Conservation (phyloP, 1,140 invertebrate species). For the Sitophilus oryzae region DNA sequence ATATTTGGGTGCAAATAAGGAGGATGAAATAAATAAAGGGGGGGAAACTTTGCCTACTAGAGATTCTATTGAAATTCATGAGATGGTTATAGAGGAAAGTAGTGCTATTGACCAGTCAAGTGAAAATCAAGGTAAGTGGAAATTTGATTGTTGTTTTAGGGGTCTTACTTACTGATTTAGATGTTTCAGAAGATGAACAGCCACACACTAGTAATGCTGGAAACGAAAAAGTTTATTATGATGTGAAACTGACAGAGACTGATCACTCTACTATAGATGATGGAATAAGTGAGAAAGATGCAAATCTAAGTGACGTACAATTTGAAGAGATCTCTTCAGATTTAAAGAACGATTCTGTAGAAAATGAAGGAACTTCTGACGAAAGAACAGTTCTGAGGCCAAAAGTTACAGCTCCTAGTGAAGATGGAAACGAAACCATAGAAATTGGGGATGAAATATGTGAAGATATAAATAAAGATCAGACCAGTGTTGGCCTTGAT, state of each 20-base stretch:
- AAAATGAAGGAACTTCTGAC: neutral
- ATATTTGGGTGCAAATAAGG: slow-evolving; percentile 5
- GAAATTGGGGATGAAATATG: neutral
- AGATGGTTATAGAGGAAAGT: no score
- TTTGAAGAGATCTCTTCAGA: slow-evolving; percentile 2
- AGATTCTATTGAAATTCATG: no score
- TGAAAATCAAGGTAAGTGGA: no score
- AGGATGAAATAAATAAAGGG: no score
- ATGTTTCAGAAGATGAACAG: neutral
- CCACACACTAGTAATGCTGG: no score
- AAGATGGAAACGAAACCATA: slow-evolving; percentile 17
- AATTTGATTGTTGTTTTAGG: neutral
- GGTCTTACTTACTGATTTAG: neutral
- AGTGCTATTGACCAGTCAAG: no score
- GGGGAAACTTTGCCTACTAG: no score
- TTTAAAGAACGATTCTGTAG: neutral
- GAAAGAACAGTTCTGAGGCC: neutral
- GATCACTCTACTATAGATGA: slow-evolving; percentile 9
- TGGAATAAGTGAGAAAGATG: slow-evolving; percentile 3
- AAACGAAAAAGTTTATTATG: neutral
- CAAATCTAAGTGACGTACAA: neutral
- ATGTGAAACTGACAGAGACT: slow-evolving; percentile 8
- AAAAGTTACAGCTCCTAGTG: slow-evolving; percentile 9
- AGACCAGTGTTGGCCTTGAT: neutral
- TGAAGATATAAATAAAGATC: neutral